phyloP scores from a whole-genome alignment of 2,797 vertebrate genomes.

The Sebastiscus tertius region DNA sequence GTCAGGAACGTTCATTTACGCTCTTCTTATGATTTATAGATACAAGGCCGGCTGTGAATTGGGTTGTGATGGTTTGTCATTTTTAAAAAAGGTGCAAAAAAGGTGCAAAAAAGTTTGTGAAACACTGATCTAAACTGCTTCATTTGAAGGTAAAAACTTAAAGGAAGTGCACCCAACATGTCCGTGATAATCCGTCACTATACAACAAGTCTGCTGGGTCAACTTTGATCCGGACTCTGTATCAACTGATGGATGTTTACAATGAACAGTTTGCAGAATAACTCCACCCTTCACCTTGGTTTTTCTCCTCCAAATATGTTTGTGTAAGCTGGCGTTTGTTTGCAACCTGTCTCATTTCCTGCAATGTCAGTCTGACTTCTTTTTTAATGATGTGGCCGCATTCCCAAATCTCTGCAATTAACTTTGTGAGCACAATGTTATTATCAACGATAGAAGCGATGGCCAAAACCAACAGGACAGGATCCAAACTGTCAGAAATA shows the following conservation, averaged over 20 bases:
- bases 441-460: not conserved
- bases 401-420: not conserved
- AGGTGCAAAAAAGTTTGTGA: too few species aligned
- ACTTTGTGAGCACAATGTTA: not conserved
- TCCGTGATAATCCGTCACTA: not conserved
- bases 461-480: not conserved
- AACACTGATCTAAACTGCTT: not conserved
- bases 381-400: not conserved
- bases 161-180: not conserved
- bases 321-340: not conserved
- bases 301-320: not conserved
- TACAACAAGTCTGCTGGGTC: not conserved
- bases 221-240: not conserved
- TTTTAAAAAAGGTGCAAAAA: too few species aligned
- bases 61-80: not conserved
- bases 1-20: not conserved
- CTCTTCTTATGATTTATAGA: too few species aligned
- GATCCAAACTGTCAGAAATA: not conserved
- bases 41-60: rapidly evolving
- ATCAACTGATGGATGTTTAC: not conserved
- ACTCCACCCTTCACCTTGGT: not conserved
- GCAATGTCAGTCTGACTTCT: not conserved
- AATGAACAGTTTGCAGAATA: not conserved
- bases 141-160: not conserved
- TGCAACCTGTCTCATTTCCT: not conserved